Evolutionary conservation across 2,797 vertebrate genomes (phyloP).

Genomic region (Aselliscus stoliczkanus): DNA sequence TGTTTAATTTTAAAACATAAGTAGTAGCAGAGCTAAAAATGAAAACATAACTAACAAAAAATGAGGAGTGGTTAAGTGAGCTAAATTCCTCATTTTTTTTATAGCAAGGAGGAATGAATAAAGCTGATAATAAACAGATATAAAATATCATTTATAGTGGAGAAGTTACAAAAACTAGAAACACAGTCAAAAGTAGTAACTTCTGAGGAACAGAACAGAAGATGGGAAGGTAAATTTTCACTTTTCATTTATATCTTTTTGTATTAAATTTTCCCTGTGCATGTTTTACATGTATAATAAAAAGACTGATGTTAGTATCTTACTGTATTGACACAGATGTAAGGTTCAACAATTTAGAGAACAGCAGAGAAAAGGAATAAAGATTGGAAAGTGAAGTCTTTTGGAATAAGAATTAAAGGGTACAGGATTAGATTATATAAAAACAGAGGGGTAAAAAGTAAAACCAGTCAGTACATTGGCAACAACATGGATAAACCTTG

Average conservation of each 20-base stretch:
- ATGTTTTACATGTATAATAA: not conserved
- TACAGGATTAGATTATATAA: not conserved
- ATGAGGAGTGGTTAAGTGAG: not conserved
- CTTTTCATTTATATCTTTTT: not conserved
- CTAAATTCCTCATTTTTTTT: not conserved
- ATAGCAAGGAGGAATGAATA: not conserved
- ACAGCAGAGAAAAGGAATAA: slow-evolving; percentile 14
- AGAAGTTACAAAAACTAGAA: not conserved
- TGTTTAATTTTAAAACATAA: slow-evolving; percentile 40
- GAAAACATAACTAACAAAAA: not conserved
- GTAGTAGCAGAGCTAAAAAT: not conserved
- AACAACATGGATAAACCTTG: not conserved
- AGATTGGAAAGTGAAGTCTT: not conserved
- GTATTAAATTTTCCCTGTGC: not conserved
- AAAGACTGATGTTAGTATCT: not conserved
- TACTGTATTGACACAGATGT: not conserved
- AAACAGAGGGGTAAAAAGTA: not conserved
- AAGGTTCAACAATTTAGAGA: not conserved
- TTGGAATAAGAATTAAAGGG: not conserved
- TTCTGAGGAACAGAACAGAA: slow-evolving; percentile 3
- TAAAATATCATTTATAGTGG: not conserved
- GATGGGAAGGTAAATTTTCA: not conserved
- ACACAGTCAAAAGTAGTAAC: not conserved
- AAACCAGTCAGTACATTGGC: not conserved
- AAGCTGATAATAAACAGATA: not conserved